Evolutionary conservation across 2,888 invertebrate genomes (phyloP), one percentile per base, ranked within the genome.

Genomic region (Timema podura): DNA sequence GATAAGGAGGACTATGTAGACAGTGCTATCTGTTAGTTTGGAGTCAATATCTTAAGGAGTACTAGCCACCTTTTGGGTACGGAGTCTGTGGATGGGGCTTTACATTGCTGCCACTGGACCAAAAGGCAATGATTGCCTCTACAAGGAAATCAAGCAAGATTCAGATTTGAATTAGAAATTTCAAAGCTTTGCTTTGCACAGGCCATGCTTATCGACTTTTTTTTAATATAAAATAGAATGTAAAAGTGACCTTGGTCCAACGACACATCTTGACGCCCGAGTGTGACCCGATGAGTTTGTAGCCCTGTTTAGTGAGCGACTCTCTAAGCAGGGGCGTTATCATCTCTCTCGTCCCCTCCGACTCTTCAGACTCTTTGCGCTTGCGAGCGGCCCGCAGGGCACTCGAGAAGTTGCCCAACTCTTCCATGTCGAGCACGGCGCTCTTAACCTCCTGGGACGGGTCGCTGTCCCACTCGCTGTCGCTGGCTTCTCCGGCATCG

Each of bases 211-310:
- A n/a, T n/a, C n/a, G n/a, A n/a, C n/a, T n/a, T n/a, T n/a, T n/a
- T n/a, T n/a, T n/a, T n/a, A n/a, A n/a, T n/a, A n/a, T n/a, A n/a
- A n/a, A n/a, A n/a, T n/a, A n/a, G n/a, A n/a, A n/a, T n/a, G n/a
- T n/a, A n/a, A n/a, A n/a, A n/a, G n/a, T n/a, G 9, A 83, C 84
- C 79, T 87, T 87, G 3, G 86, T 87, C 86, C 86, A 86, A 8
- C 86, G 79, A 76, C 86, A 86, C 54, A 86, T 77, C 77, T 86
- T 86, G 7, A 87, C 86, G 13, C 85, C 86, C 2, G 86, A 86
- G 77, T 86, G 86, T 51, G 82, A 79, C 5, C 86, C 86, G 71
- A 86, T 81, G 45, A 86, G 77, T 71, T 81, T 81, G 76, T 86
- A 86, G 6, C 86, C 86, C 77, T 87, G 86, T 75, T 86, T 87